Evolutionary conservation across 1,140 invertebrate genomes (phyloP), one percentile per base, ranked within the genome.

Genomic region (Coenobita brevimanus): DNA sequence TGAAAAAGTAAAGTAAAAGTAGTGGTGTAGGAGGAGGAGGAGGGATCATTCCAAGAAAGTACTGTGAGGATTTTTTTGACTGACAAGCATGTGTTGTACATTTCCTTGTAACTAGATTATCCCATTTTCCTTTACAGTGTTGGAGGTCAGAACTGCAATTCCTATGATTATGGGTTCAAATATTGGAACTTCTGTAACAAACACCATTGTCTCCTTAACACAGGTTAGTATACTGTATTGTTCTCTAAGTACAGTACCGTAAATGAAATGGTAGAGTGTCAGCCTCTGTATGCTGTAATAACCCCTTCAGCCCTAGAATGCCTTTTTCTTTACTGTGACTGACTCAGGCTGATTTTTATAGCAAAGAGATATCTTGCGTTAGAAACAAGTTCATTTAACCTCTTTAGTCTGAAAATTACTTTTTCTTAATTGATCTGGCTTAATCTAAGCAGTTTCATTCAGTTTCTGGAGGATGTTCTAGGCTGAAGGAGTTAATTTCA

Each of bases 161-260:
- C 94, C 94, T 1, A 94, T 95, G 83, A 92, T 95, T 21, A 94
- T 95, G 94, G 94, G 94, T 0, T 93, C 94, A 50, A 95, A 95
- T 91, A 94, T 95, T 62, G 94, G 94, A 43, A 95, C 94, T 0
- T 94, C 94, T 0, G 93, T 95, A 3, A 95, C 95, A 79, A 95
- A 95, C 89, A 94, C 94, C 2, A 93, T 95, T 15, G 94, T 95
- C 2, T 93, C 94, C 3, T 88, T 95, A 3, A 93, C 93, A 17
- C 93, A 93, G 90, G 92, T 91, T 17, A 91, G 92, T 17, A 64
- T 67, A 33, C 3, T 30, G 82, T 30, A 21, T 27, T 50, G 30
- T 46, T 33, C 60, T 10, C 15, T 91, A 93, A 80, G 89, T 89
- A n/a, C 30, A 54, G 21, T 54, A 54, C 50, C 8, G 50, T 54